These are phyloP conservation scores for rat (Rattus norvegicus) DNA, from an alignment of 2,113 vertebrate species.

Conservation along the genomic window DNA sequence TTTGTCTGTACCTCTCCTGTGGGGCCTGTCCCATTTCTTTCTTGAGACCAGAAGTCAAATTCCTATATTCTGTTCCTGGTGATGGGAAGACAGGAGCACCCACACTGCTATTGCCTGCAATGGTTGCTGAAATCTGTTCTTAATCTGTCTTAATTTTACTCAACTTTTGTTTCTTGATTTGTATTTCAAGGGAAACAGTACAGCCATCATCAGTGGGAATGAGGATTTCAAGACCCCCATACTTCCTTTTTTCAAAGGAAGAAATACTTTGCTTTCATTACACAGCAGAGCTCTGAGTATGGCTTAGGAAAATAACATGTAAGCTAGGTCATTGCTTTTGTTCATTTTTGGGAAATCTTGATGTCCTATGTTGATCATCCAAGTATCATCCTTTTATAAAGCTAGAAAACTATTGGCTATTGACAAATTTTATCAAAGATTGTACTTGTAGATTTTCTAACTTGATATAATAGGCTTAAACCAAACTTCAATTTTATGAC, in stretches of 20 bases:
- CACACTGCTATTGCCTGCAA: not conserved
- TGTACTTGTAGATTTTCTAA: slow-evolving; percentile 12
- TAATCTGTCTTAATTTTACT: not conserved
- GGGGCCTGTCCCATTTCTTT: not conserved
- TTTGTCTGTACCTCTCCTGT: not conserved
- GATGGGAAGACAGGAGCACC: not conserved
- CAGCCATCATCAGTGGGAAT: not conserved
- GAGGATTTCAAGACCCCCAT: not conserved
- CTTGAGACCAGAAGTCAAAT: not conserved
- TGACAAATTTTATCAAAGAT: not conserved
- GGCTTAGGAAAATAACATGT: not conserved
- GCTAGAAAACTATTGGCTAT: not conserved
- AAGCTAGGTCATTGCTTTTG: not conserved
- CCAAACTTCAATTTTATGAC: not conserved
- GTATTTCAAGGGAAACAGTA: not conserved
- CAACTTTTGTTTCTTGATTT: not conserved
- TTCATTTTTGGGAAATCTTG: slow-evolving; percentile 7
- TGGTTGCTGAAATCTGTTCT: not conserved
- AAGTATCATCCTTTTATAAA: slow-evolving; percentile 41
- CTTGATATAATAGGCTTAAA: not conserved
- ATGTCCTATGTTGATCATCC: not conserved
- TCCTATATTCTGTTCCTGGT: not conserved
- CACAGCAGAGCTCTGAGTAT: not conserved
- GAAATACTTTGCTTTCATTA: slow-evolving; percentile 27
- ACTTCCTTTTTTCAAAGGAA: not conserved